Percentiles rank a stretch among this genome's conserved stretches.
Conservation (phyloP, 2,797 vertebrate genomes). For the Peromyscus aztecus region DNA sequence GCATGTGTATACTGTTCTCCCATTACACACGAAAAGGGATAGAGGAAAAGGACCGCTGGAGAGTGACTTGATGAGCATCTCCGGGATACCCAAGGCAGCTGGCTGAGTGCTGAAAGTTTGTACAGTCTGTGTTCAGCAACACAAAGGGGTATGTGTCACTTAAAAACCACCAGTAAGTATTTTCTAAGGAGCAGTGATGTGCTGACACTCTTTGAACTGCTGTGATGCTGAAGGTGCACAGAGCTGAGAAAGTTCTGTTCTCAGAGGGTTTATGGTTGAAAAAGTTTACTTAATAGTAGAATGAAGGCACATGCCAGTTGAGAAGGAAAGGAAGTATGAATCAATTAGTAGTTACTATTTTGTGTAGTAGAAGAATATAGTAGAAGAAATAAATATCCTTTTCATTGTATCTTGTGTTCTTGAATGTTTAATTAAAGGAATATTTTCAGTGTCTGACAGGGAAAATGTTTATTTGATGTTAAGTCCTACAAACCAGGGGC, state of each 20-base stretch:
- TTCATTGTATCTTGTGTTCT: background rate
- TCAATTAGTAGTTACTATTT: background rate
- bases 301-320: conserved; percentile 8
- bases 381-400: conserved; percentile 13
- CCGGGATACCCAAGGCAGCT: background rate
- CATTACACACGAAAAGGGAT: background rate
- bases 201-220: background rate
- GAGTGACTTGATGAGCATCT: background rate
- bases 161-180: background rate
- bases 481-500: background rate
- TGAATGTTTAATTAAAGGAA: background rate
- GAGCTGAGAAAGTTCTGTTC: conserved; percentile 2
- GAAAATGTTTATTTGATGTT: conserved; percentile 27
- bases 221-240: background rate
- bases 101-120: background rate
- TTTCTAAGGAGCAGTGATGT: background rate
- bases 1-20: background rate
- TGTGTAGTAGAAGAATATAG: background rate
- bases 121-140: background rate
- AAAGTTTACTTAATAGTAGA: conserved; percentile 28
- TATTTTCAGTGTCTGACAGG: background rate
- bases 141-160: background rate
- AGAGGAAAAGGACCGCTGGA: background rate
- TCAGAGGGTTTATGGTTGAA: conserved; percentile 14
- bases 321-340: background rate